phyloP scores from a whole-genome alignment of 2,888 invertebrate species.

The Nemotelus nigrinus region DNA sequence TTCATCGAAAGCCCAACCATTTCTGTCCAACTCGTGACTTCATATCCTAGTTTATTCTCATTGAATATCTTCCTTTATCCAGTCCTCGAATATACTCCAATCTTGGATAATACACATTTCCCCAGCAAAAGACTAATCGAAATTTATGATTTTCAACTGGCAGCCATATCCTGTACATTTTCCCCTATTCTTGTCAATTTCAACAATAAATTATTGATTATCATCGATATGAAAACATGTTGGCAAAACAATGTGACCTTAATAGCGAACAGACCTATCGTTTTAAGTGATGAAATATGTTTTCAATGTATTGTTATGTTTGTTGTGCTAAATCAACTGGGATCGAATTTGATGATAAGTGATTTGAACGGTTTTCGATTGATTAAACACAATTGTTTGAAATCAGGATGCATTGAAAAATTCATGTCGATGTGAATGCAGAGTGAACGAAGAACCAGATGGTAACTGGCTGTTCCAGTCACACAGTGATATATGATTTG shows the following conservation, averaged over 20 bases:
- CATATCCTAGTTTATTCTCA: too few relatives aligned
- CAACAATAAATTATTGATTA: constrained; percentile 49
- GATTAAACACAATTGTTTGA: constrained; percentile 24
- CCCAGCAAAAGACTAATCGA: too few relatives aligned
- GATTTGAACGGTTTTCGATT: constrained; percentile 34
- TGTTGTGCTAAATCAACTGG: not conserved
- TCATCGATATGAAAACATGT: constrained; percentile 49
- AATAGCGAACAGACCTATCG: constrained; percentile 3
- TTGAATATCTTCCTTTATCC: too few relatives aligned
- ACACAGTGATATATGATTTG: not conserved
- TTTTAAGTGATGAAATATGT: not conserved
- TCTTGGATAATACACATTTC: too few relatives aligned
- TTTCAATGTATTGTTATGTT: too few relatives aligned
- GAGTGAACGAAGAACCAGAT: too few relatives aligned
- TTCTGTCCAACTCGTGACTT: too few relatives aligned
- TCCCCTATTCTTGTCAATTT: too few relatives aligned
- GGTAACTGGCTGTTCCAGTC: not conserved
- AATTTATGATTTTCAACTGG: too few relatives aligned
- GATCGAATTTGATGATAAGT: not conserved
- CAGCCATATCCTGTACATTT: too few relatives aligned
- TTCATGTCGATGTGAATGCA: not conserved
- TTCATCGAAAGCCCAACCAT: too few relatives aligned
- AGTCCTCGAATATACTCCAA: too few relatives aligned
- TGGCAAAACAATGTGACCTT: constrained; percentile 48
- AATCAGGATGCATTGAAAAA: not conserved